A percentile compares a stretch with the other conserved stretches of the same genome.
Conservation (phyloP, 2,888 invertebrate genomes). For the Caenorhabditis doughertyi region DNA sequence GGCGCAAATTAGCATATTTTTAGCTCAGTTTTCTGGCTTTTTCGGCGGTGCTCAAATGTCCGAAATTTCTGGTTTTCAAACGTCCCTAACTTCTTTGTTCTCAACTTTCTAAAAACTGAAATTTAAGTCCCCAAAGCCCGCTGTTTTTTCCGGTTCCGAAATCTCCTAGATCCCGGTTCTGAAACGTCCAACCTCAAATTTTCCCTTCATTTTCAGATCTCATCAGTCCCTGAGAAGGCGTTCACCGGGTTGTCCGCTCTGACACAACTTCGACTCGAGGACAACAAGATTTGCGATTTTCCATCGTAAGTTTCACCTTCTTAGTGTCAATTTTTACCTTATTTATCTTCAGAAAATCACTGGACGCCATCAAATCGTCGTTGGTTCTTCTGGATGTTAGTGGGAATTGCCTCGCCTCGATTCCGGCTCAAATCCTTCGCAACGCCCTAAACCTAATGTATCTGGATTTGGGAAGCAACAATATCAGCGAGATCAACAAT, state of each 20-base stretch:
- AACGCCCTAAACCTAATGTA: conserved; percentile 88
- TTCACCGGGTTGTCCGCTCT: conserved; percentile 33
- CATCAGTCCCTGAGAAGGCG: conserved; percentile 31
- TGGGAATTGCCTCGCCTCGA: conserved; percentile 89
- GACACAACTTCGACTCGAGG: conserved; percentile 73
- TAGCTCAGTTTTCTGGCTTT: no score
- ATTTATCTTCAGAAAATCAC: conserved; percentile 76
- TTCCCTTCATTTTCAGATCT: conserved; percentile 38
- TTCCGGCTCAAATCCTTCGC: conserved; percentile 91
- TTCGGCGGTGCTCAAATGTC: no score
- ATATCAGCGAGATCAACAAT: conserved; percentile 86
- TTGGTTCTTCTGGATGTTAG: conserved; percentile 90
- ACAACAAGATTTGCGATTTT: conserved; percentile 76
- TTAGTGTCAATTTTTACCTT: background rate
- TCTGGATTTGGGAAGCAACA: conserved; percentile 89
- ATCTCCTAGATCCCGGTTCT: no score
- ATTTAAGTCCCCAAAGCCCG: no score
- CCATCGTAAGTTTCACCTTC: conserved; percentile 66
- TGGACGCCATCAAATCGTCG: conserved; percentile 76
- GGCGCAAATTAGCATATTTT: no score
- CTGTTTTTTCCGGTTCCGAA: no score
- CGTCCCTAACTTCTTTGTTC: no score
- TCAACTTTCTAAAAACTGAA: no score
- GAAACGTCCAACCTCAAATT: background rate
- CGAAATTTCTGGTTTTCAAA: no score